Conservation (phyloP, 2,888 invertebrate genomes). For the Mycalesis mineus region DNA sequence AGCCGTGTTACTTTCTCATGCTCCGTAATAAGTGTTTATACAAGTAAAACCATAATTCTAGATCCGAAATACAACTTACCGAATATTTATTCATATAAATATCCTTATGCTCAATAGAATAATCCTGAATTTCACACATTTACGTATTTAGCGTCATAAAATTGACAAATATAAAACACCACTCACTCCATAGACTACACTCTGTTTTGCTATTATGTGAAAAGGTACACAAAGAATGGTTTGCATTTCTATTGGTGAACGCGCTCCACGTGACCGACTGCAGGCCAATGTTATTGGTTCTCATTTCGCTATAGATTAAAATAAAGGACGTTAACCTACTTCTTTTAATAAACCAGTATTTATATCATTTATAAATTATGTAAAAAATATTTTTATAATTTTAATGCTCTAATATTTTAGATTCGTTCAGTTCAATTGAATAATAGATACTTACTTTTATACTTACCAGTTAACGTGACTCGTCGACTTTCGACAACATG, state of each 20-base stretch:
- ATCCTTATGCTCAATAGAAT: slow-evolving; percentile 82
- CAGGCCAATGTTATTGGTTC: slow-evolving; percentile 61
- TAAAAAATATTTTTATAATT: neutral
- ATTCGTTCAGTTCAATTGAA: neutral
- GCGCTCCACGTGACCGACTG: slow-evolving; percentile 71
- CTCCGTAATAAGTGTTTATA: slow-evolving; percentile 36
- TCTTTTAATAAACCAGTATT: slow-evolving; percentile 30
- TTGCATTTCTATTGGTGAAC: slow-evolving; percentile 65
- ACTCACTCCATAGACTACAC: slow-evolving; percentile 76
- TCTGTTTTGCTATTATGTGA: slow-evolving; percentile 74
- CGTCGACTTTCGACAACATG: slow-evolving; percentile 68
- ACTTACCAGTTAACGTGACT: slow-evolving; percentile 50
- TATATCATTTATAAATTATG: neutral
- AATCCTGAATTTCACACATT: slow-evolving; percentile 85
- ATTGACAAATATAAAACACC: slow-evolving; percentile 74
- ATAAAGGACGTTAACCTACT: slow-evolving; percentile 45
- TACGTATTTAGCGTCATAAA: slow-evolving; percentile 73
- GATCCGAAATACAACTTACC: slow-evolving; percentile 74
- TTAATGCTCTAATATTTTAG: slow-evolving; percentile 1
- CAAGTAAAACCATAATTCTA: slow-evolving; percentile 31
- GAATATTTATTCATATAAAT: slow-evolving; percentile 81
- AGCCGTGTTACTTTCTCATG: slow-evolving; percentile 66
- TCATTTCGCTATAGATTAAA: slow-evolving; percentile 39
- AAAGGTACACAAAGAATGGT: slow-evolving; percentile 79
- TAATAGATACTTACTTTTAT: slow-evolving; percentile 35